A percentile compares a stretch with the other conserved stretches of the same genome.
Conservation (phyloP, 2,113 vertebrate genomes). For the Talpa occidentalis region DNA sequence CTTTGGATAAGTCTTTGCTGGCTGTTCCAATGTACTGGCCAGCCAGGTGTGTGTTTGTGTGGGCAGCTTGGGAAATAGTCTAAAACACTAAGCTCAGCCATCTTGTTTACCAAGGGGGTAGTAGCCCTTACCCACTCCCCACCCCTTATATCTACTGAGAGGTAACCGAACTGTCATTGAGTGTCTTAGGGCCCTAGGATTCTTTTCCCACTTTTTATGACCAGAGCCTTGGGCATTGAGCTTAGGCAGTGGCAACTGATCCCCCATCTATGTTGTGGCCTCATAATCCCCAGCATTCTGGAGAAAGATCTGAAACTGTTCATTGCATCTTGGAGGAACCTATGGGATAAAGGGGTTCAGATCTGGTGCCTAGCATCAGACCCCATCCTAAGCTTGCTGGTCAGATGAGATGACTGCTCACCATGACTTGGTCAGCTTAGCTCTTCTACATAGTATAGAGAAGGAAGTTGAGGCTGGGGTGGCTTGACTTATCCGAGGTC, state of each 20-base stretch:
- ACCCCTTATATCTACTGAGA: background rate
- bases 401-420: background rate
- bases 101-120: slow-evolving; percentile 22
- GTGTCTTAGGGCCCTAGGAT: background rate
- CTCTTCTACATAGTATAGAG: background rate
- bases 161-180: background rate
- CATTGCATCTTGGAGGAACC: background rate
- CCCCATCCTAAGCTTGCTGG: background rate
- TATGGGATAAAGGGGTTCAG: background rate
- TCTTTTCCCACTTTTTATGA: background rate
- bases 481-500: background rate
- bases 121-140: background rate
- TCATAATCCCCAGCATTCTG: background rate
- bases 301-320: background rate
- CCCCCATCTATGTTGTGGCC: background rate
- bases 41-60: slow-evolving; percentile 42
- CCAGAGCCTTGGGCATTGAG: background rate
- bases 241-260: background rate
- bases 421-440: background rate
- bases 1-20: background rate
- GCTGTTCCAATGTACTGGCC: background rate
- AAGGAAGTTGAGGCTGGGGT: background rate
- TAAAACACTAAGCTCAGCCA: slow-evolving; percentile 32
- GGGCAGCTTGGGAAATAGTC: slow-evolving; percentile 5
- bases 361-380: too few species aligned